Evolutionary conservation across 1,140 invertebrate genomes (phyloP).

Genomic region (Bombus pascuorum): DNA sequence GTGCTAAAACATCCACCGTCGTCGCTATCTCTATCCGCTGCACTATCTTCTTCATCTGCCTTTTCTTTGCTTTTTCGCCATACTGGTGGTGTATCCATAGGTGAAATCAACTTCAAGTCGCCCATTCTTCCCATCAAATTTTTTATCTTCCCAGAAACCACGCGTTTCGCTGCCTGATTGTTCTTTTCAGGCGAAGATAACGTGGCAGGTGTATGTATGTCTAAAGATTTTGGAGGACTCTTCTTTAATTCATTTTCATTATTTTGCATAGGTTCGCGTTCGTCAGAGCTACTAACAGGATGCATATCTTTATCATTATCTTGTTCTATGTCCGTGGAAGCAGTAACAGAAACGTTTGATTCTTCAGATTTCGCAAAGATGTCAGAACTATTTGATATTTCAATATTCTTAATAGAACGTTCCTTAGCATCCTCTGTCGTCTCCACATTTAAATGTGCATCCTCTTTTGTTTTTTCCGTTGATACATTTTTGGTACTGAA

Average conservation of each 20-base stretch:
- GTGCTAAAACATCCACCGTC: conserved; percentile 65
- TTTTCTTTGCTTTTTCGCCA: conserved; percentile 74
- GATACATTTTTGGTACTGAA: conserved; percentile 59
- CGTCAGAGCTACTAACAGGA: neutral
- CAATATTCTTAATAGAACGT: neutral
- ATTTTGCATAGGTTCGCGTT: neutral
- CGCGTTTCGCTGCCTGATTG: conserved; percentile 46
- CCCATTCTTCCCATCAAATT: conserved; percentile 78
- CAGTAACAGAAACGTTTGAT: neutral
- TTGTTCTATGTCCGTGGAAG: neutral
- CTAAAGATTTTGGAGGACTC: conserved; percentile 72
- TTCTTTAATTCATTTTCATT: conserved; percentile 50
- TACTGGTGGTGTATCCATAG: conserved; percentile 76
- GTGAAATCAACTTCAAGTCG: conserved; percentile 78
- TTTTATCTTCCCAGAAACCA: conserved; percentile 78
- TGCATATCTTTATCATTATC: neutral
- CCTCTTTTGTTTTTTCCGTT: neutral
- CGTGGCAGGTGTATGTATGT: conserved; percentile 52
- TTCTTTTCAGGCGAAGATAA: conserved; percentile 51
- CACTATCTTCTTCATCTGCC: conserved; percentile 61
- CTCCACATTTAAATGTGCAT: neutral
- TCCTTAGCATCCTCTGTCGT: neutral
- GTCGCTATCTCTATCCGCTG: conserved; percentile 68
- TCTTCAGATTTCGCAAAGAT: neutral
- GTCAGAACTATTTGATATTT: neutral